phyloP scores from a whole-genome alignment of 2,797 vertebrate species.

The Macropus fuliginosus region DNA sequence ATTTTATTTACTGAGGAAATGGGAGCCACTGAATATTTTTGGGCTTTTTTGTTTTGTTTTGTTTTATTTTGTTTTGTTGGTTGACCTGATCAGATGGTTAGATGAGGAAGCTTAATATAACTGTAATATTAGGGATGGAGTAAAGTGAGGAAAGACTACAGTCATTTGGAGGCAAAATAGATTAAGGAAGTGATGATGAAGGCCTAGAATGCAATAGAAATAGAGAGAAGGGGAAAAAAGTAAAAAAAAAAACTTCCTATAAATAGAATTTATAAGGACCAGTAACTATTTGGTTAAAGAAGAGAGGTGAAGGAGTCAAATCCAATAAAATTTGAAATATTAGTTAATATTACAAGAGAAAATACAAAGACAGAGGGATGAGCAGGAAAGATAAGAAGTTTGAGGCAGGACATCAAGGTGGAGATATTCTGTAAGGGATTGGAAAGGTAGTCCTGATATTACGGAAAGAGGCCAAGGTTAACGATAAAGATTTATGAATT shows the following conservation, averaged over 20 bases:
- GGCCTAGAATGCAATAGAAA: neutral
- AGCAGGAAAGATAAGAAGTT: neutral
- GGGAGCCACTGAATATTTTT: neutral
- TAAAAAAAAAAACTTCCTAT: neutral
- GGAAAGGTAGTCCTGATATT: neutral
- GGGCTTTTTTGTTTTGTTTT: neutral
- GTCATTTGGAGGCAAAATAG: neutral
- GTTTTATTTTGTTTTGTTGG: neutral
- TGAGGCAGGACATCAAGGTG: neutral
- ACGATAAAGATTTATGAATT: neutral
- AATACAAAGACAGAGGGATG: neutral
- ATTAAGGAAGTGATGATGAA: neutral
- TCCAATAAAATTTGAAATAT: neutral
- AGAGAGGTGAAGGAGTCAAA: neutral
- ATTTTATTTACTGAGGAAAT: neutral
- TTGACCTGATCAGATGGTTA: neutral
- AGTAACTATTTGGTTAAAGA: neutral
- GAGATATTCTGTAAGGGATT: neutral
- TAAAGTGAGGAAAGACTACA: neutral
- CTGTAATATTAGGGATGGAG: neutral
- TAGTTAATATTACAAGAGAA: neutral
- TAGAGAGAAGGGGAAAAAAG: neutral
- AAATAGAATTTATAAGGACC: neutral
- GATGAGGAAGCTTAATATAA: neutral
- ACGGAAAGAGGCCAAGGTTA: neutral